These are phyloP conservation scores for Rhinogobio ventralis DNA, from an alignment of 2,797 vertebrate genomes.

Conservation along the genomic window DNA sequence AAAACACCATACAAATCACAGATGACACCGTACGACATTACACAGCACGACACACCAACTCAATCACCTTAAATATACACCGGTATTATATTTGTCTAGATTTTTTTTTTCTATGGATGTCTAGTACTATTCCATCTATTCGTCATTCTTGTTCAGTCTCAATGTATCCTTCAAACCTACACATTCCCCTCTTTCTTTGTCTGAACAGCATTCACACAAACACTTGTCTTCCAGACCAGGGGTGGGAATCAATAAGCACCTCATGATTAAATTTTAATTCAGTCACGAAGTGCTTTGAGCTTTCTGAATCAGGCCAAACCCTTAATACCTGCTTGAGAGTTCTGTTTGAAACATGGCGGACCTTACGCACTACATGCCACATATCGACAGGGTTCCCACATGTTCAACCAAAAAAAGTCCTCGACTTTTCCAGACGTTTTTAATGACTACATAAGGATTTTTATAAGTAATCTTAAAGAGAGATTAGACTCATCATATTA, in stretches of 20 bases:
- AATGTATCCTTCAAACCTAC: background rate
- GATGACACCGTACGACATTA: slow-evolving; percentile 19
- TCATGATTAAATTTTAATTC: background rate
- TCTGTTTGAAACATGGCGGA: background rate
- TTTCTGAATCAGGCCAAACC: background rate
- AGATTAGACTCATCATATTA: background rate
- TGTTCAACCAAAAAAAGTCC: background rate
- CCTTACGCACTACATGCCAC: background rate
- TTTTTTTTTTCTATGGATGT: background rate
- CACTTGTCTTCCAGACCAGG: background rate
- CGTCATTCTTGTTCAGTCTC: slow-evolving; percentile 7
- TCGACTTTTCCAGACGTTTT: background rate
- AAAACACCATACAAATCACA: slow-evolving; percentile 35
- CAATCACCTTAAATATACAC: background rate
- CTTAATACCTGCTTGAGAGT: background rate
- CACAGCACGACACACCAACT: slow-evolving; percentile 32
- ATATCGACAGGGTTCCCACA: background rate
- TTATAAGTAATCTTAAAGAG: background rate
- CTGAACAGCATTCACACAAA: background rate
- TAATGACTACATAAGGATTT: background rate
- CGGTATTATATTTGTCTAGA: background rate
- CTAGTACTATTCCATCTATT: slow-evolving; percentile 1
- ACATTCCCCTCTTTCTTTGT: background rate
- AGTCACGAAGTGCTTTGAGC: background rate
- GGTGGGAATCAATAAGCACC: background rate